Evolutionary conservation across 2,888 invertebrate genomes (phyloP).

Genomic region (Apodemia hepburni): DNA sequence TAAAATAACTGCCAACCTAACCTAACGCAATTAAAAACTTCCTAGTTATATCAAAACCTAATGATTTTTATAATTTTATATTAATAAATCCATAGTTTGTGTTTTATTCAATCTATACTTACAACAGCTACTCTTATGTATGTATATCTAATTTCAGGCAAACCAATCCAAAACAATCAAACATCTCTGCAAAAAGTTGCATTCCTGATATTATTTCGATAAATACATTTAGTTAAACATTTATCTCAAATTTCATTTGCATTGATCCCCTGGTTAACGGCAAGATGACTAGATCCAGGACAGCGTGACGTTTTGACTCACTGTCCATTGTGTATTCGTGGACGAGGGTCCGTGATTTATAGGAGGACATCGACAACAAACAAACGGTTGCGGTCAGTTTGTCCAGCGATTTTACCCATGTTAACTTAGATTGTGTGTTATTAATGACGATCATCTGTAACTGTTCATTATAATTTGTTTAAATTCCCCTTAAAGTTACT

Average conservation of each 20-base stretch:
- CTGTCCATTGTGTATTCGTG: conserved; percentile 45
- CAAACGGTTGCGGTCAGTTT: conserved; percentile 38
- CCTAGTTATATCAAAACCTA: too few relatives aligned
- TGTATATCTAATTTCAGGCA: too few relatives aligned
- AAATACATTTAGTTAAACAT: not conserved
- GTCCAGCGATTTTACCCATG: conserved; percentile 31
- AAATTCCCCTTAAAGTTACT: conserved; percentile 9
- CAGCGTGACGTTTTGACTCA: conserved; percentile 44
- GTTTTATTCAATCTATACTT: too few relatives aligned
- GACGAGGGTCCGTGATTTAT: conserved; percentile 72
- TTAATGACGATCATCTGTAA: conserved; percentile 29
- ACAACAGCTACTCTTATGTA: too few relatives aligned
- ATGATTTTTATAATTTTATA: too few relatives aligned
- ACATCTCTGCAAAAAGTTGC: too few relatives aligned
- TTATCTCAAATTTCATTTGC: conserved; percentile 14
- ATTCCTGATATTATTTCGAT: too few relatives aligned
- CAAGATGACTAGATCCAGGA: conserved; percentile 27
- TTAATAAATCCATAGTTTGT: too few relatives aligned
- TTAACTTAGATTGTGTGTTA: conserved; percentile 29
- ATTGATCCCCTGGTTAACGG: conserved; percentile 29
- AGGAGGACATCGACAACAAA: conserved; percentile 55
- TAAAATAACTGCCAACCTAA: too few relatives aligned
- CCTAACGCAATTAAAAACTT: too few relatives aligned
- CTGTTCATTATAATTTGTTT: conserved; percentile 20
- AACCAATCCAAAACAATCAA: too few relatives aligned